Evolutionary conservation across 2,888 invertebrate genomes (phyloP), one percentile per base, ranked within the genome.

Genomic region (Xylophagus ater): DNA sequence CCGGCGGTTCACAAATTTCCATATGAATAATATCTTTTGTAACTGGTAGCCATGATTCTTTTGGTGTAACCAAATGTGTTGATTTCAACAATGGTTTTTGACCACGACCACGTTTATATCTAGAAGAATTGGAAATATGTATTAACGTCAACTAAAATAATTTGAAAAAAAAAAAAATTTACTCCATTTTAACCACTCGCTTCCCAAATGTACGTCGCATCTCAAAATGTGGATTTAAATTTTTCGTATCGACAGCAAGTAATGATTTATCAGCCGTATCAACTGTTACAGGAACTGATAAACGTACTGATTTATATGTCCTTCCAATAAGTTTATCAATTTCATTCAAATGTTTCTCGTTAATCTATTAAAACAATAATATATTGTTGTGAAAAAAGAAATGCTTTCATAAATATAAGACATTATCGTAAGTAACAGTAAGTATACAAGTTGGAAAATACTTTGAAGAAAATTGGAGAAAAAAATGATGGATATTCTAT

Each of bases 191-290:
- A 15, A 85, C 73, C 37, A 82, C 79, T 60, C 78, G 77, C 14
- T 80, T 77, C 15, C 87, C 86, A 69, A 87, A 87, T 53, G 85
- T 83, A 54, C 77, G 72, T 45, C 81, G 79, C 57, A 87, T 68
- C 65, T 87, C 87, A 65, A 82, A 82, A 47, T 81, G 80, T 9
- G 82, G 76, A 66, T 85, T 85, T 15, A 87, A 65, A 59, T 81
- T 71, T 54, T 80, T 80, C 46, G 74, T 69, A 46, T 82, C 79
- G 18, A 83, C 71, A 34, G 63, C 67, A 8, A 85, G 63, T 23
- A 80, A 59, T 29, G 71, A 67, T 54, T 74, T 71, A 55, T 81
- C 78, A 8, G 81, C 77, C 58, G 79, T 76, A 45, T 73, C 65
- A 10, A 80, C 33, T 23, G 36, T 15, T 4, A 25, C 24, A 3